phyloP scores from a whole-genome alignment of 2,888 invertebrate genomes.

The Galerucella pusilla region DNA sequence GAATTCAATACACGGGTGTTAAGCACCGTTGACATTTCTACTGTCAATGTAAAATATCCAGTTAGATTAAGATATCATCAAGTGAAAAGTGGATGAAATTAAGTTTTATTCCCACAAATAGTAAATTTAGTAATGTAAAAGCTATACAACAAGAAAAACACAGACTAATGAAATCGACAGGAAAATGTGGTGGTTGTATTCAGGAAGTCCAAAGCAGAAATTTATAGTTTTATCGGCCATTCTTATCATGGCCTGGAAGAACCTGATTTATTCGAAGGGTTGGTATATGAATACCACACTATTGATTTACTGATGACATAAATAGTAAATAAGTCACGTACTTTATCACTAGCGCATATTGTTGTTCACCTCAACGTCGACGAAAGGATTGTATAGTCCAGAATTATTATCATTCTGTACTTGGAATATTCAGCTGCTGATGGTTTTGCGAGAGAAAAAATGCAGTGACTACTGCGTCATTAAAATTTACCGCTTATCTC shows the following conservation, averaged over 20 bases:
- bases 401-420: neutral
- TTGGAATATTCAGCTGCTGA: neutral
- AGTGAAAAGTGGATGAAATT: too few relatives aligned
- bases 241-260: constrained; percentile 45
- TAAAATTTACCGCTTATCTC: too few relatives aligned
- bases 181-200: constrained; percentile 45
- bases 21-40: too few relatives aligned
- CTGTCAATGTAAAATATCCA: too few relatives aligned
- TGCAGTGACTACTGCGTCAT: too few relatives aligned
- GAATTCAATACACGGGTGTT: too few relatives aligned
- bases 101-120: neutral
- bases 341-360: constrained; percentile 33
- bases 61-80: too few relatives aligned
- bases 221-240: constrained; percentile 49
- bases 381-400: constrained; percentile 1
- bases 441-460: neutral
- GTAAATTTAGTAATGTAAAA: constrained; percentile 31
- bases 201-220: constrained; percentile 45
- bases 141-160: constrained; percentile 13
- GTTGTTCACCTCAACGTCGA: constrained; percentile 18
- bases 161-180: constrained; percentile 46
- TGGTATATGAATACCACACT: constrained; percentile 32
- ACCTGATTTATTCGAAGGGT: constrained; percentile 47
- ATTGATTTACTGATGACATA: constrained; percentile 37
- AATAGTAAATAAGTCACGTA: constrained; percentile 34